Conservation (phyloP, 2,888 invertebrate species). For the Diogma glabrata region DNA sequence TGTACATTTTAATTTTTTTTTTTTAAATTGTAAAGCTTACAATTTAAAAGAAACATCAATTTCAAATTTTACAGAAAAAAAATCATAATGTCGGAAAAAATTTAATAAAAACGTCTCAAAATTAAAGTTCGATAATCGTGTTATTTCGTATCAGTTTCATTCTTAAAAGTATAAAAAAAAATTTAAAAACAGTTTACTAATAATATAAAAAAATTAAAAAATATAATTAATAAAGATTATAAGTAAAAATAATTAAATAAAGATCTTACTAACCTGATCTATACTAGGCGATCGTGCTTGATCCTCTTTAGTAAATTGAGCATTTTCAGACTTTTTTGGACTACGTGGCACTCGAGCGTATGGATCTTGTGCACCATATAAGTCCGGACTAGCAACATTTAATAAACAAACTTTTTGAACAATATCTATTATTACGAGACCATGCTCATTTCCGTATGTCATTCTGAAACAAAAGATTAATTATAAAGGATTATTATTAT, state of each 20-base stretch:
- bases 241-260: background rate
- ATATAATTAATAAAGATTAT: too few species aligned
- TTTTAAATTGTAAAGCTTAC: constrained; percentile 7
- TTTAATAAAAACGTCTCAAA: background rate
- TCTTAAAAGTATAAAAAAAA: too few species aligned
- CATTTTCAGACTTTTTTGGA: constrained; percentile 47
- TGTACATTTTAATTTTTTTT: constrained; percentile 10
- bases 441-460: constrained; percentile 95
- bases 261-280: constrained; percentile 62
- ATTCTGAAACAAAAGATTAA: constrained; percentile 48
- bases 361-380: constrained; percentile 82
- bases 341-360: constrained; percentile 71
- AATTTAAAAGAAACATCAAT: too few species aligned
- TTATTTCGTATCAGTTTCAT: too few species aligned
- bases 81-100: constrained; percentile 5
- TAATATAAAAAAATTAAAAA: too few species aligned
- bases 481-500: too few species aligned
- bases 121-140: too few species aligned
- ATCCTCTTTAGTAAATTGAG: constrained; percentile 38
- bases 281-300: constrained; percentile 75
- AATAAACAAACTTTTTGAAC: constrained; percentile 80
- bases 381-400: constrained; percentile 80
- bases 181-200: too few species aligned
- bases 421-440: constrained; percentile 89
- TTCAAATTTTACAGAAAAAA: constrained; percentile 10